phyloP scores from a whole-genome alignment of 2,797 vertebrate genomes.

The Tapirus indicus region DNA sequence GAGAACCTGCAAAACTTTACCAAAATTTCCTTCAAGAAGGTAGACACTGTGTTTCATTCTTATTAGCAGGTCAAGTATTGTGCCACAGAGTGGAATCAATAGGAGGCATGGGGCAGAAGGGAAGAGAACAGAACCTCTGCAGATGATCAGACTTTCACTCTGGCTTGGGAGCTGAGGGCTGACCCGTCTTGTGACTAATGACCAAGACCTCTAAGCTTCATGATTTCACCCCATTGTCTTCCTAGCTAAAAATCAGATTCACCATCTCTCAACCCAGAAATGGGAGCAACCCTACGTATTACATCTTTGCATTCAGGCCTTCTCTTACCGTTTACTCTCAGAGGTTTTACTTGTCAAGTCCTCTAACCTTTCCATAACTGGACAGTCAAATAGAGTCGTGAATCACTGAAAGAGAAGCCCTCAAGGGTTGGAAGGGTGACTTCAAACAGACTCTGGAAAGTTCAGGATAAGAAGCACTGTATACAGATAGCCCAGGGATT shows the following conservation, averaged over 20 bases:
- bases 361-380: slow-evolving; percentile 44
- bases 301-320: not conserved
- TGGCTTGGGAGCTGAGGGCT: slow-evolving; percentile 83
- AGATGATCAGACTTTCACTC: slow-evolving; percentile 51
- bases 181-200: slow-evolving; percentile 90
- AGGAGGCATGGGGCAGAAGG: not conserved
- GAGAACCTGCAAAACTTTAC: slow-evolving; percentile 80
- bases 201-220: not conserved
- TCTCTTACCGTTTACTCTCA: not conserved
- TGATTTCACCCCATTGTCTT: slow-evolving; percentile 27
- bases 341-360: slow-evolving; percentile 38
- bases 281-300: not conserved
- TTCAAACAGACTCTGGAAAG: slow-evolving; percentile 84
- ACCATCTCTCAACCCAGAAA: not conserved
- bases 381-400: not conserved
- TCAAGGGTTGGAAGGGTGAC: slow-evolving; percentile 34
- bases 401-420: slow-evolving; percentile 42
- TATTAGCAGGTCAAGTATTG: not conserved
- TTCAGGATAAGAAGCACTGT: slow-evolving; percentile 28
- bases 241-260: slow-evolving; percentile 47
- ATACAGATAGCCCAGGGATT: slow-evolving; percentile 67
- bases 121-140: not conserved
- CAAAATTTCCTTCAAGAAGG: slow-evolving; percentile 66
- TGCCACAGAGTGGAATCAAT: not conserved
- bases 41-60: slow-evolving; percentile 39